Conservation (phyloP, 2,888 invertebrate genomes). For the Drosophila stalkeri region DNA sequence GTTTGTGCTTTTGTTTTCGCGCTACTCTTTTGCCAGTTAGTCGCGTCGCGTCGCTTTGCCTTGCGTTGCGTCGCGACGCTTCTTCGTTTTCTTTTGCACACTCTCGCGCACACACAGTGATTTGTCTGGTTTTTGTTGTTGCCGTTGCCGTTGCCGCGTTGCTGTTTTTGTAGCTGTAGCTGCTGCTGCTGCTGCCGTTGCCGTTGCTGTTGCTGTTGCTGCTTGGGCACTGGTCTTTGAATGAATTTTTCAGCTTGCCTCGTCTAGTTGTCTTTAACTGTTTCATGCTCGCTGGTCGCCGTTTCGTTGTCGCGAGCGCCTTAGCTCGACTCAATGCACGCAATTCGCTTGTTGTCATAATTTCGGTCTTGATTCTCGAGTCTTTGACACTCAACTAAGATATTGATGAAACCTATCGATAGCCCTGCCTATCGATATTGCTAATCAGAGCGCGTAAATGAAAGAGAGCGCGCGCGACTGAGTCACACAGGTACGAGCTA, state of each 20-base stretch:
- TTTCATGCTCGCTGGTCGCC: slow-evolving; percentile 71
- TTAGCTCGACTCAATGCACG: slow-evolving; percentile 35
- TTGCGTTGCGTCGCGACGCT: slow-evolving; percentile 46
- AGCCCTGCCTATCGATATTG: slow-evolving; percentile 34
- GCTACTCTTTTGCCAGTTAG: slow-evolving; percentile 61
- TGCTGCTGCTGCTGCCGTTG: slow-evolving; percentile 29
- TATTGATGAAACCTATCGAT: slow-evolving; percentile 26
- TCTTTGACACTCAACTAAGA: slow-evolving; percentile 9
- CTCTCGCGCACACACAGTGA: slow-evolving; percentile 50
- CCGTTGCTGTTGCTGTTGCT: slow-evolving; percentile 45
- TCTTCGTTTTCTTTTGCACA: slow-evolving; percentile 73
- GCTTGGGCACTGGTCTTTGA: slow-evolving; percentile 77
- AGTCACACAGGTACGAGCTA: slow-evolving; percentile 45
- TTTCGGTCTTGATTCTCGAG: background rate
- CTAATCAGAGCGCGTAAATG: slow-evolving; percentile 24
- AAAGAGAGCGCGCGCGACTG: slow-evolving; percentile 22
- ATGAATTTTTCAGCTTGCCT: slow-evolving; percentile 82
- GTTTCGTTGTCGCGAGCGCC: slow-evolving; percentile 38
- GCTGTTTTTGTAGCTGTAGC: slow-evolving; percentile 39
- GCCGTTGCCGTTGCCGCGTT: slow-evolving; percentile 33
- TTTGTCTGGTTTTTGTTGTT: slow-evolving; percentile 60
- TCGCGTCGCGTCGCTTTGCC: slow-evolving; percentile 46
- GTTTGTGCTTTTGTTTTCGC: slow-evolving; percentile 72
- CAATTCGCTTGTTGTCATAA: slow-evolving; percentile 8
- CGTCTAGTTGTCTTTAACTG: slow-evolving; percentile 82